Conservation (phyloP, 2,888 invertebrate genomes). For the Zygogramma bicolorata region DNA sequence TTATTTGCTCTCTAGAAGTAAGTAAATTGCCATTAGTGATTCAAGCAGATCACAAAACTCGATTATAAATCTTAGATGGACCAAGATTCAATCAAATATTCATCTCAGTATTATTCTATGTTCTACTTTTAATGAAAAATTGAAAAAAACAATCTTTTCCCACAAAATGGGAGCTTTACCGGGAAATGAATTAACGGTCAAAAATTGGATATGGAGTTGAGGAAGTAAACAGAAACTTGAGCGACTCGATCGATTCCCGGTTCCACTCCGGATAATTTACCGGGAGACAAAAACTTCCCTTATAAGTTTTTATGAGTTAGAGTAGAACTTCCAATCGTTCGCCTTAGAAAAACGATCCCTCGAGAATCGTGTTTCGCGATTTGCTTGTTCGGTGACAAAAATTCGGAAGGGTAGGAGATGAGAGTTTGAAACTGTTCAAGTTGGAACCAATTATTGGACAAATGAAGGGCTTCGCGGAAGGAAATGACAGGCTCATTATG, state of each 20-base stretch:
- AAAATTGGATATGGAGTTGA: not conserved
- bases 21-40: too few relatives aligned
- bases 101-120: too few relatives aligned
- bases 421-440: not conserved
- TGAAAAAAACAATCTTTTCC: too few relatives aligned
- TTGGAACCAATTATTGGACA: not conserved
- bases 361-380: slow-evolving; percentile 5
- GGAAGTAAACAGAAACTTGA: slow-evolving; percentile 16
- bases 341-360: not conserved
- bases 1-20: too few relatives aligned
- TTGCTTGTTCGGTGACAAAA: slow-evolving; percentile 5
- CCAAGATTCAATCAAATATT: too few relatives aligned
- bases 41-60: too few relatives aligned
- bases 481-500: not conserved
- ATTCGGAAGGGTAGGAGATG: not conserved
- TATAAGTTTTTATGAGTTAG: slow-evolving; percentile 10
- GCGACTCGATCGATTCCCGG: not conserved
- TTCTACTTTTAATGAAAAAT: too few relatives aligned
- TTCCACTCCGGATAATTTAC: slow-evolving; percentile 8
- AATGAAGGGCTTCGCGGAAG: not conserved
- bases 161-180: not conserved
- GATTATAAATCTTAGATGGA: too few relatives aligned
- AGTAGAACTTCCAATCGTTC: slow-evolving; percentile 6
- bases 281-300: slow-evolving; percentile 11
- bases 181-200: not conserved